These are phyloP conservation scores for Tetragnatha montana DNA, from an alignment of 2,888 invertebrate genomes.

Conservation along the genomic window DNA sequence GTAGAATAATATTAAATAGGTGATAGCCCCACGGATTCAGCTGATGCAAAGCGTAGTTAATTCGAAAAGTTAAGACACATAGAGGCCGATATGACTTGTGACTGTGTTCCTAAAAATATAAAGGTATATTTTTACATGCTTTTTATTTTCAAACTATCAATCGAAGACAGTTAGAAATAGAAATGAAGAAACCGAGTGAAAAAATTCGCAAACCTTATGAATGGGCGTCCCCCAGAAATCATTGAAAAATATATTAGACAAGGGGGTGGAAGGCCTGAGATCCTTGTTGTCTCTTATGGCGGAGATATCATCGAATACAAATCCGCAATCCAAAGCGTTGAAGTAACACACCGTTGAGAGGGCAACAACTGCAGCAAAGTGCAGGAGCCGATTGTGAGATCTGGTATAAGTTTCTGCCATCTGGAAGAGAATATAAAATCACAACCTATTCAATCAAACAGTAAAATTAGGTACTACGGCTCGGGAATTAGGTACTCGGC, in stretches of 20 bases:
- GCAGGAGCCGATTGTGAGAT: constrained; percentile 1
- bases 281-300: constrained; percentile 98
- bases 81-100: constrained; percentile 80
- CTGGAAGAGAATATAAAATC: constrained; percentile 18
- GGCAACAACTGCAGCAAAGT: constrained; percentile 71
- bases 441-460: neutral
- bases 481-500: neutral
- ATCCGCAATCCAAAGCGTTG: constrained; percentile 94
- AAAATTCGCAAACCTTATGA: constrained; percentile 84
- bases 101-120: constrained; percentile 87
- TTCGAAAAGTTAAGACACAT: constrained; percentile 72
- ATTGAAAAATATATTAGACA: constrained; percentile 93
- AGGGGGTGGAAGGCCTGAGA: constrained; percentile 90
- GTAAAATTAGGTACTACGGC: neutral
- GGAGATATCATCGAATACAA: constrained; percentile 98
- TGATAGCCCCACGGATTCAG: constrained; percentile 73
- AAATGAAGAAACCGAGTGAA: neutral
- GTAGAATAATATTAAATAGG: constrained; percentile 72
- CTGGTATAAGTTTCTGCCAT: constrained; percentile 28
- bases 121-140: neutral
- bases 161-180: neutral
- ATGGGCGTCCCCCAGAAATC: constrained; percentile 99
- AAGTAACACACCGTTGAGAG: constrained; percentile 80
- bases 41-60: constrained; percentile 72
- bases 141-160: neutral